Base-by-base conservation (phyloP, 2,113 vertebrate species). In the Lucifuga dentata region DNA sequence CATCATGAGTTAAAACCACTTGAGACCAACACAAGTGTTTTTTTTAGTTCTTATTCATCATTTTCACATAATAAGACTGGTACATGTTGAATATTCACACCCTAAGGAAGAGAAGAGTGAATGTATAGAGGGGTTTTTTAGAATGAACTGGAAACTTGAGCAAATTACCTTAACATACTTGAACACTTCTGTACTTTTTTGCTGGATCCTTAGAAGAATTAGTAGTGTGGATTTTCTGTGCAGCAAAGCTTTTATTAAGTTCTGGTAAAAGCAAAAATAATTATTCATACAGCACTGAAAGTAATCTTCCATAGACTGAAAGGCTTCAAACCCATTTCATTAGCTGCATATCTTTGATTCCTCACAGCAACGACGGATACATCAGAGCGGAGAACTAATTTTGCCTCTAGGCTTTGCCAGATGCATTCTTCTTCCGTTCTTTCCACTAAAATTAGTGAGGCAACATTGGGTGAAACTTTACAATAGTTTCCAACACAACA, bases 291-390 rank as follows among this genome's bases (percentile, higher is more conserved):
- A 5, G n/a, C 56, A 50, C 24, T 40, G 45, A 75, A 69, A 62
- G 26, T 58, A 78, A 68, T 77, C 68, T 71, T 68, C 45, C 60
- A 63, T 41, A 66, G 6, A 52, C 39, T 43, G 35, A 53, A 40
- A 67, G 45, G 38, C 60, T 74, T 62, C 65, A 62, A 26, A 44
- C 68, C 23, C 55, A 3, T 76, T 83, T 74, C 84, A 86, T 86
- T 64, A 77, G 36, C 63, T 36, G 77, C 68, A 69, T 52, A 73
- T 86, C 56, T 78, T 57, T 51, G 66, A 76, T 46, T 48, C 65
- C 62, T 72, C 51, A 61, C 19, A 69, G 62, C 61, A 77, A 76
- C 66, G 67, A 63, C 77, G 53, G 72, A 50, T 19, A 59, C 44
- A 76, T 2, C 51, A 43, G 66, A 69, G 44, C 41, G 52, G 69